Percentiles rank a stretch among this genome's conserved stretches.
phyloP scores from a whole-genome alignment of 1,140 invertebrate genomes.

The Lordiphosa mommai region DNA sequence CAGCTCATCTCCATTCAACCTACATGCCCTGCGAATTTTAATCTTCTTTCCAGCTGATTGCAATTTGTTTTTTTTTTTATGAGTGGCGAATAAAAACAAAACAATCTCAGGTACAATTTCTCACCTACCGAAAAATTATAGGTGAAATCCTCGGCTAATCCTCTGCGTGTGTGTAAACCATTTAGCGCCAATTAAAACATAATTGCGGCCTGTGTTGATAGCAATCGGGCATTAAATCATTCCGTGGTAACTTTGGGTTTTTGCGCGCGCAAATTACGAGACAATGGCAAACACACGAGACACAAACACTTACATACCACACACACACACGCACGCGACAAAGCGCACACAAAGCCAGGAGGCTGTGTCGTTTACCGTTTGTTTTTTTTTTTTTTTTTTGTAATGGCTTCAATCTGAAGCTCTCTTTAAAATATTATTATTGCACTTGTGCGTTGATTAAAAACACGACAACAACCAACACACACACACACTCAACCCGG shows the following conservation, averaged over 20 bases:
- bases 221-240: constrained; percentile 65
- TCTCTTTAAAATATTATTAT: constrained; percentile 11
- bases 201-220: constrained; percentile 68
- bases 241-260: constrained; percentile 16
- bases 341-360: neutral
- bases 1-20: too few relatives aligned
- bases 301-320: neutral
- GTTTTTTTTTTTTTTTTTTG: neutral
- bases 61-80: neutral
- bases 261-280: constrained; percentile 36
- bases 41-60: neutral
- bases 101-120: constrained; percentile 1
- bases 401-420: constrained; percentile 4
- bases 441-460: constrained; percentile 9
- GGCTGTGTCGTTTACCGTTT: constrained; percentile 5
- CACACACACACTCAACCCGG: neutral
- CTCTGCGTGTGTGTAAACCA: constrained; percentile 56
- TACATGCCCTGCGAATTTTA: too few relatives aligned
- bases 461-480: neutral
- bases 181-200: constrained; percentile 72
- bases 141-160: constrained; percentile 38
- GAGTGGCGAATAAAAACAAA: neutral
- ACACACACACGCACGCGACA: neutral
- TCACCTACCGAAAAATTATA: constrained; percentile 21
- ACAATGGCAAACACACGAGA: constrained; percentile 6